These are phyloP conservation scores for Lasioglossum vierecki DNA, from an alignment of 2,888 invertebrate species.

Conservation along the genomic window DNA sequence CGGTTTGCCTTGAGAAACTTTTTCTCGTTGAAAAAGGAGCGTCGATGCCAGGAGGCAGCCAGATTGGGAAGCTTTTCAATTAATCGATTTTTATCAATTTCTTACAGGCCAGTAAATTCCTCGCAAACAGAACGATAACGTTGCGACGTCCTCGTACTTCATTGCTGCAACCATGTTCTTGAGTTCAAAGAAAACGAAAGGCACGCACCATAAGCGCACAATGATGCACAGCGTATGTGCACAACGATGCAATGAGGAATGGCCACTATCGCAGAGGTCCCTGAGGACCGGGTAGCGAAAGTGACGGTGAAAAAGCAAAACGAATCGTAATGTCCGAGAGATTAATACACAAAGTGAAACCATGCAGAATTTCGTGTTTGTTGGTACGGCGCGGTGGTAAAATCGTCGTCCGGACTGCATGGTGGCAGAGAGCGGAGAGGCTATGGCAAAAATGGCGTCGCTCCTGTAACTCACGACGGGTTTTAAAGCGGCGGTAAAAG, in stretches of 20 bases:
- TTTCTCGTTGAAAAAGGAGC: neutral
- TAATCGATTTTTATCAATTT: too few species aligned
- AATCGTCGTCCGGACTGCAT: neutral
- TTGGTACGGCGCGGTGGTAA: neutral
- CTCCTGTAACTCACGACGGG: conserved; percentile 16
- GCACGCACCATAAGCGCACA: too few species aligned
- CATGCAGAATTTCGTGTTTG: neutral
- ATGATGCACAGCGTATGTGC: too few species aligned
- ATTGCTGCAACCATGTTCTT: neutral
- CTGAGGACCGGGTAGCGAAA: neutral
- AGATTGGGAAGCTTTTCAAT: too few species aligned
- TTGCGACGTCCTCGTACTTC: neutral
- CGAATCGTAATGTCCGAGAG: neutral
- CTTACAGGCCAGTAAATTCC: neutral
- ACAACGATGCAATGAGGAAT: too few species aligned
- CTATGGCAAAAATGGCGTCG: neutral
- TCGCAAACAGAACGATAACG: neutral
- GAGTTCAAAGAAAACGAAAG: neutral
- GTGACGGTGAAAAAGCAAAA: neutral
- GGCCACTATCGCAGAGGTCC: neutral
- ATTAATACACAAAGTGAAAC: neutral
- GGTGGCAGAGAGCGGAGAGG: neutral
- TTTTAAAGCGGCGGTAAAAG: conserved; percentile 24
- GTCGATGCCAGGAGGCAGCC: neutral
- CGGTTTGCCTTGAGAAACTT: neutral